A percentile compares a stretch with the other conserved stretches of the same genome.
Evolutionary conservation across 2,113 vertebrate genomes (phyloP).

Genomic region (Prochilodus magdalenae): DNA sequence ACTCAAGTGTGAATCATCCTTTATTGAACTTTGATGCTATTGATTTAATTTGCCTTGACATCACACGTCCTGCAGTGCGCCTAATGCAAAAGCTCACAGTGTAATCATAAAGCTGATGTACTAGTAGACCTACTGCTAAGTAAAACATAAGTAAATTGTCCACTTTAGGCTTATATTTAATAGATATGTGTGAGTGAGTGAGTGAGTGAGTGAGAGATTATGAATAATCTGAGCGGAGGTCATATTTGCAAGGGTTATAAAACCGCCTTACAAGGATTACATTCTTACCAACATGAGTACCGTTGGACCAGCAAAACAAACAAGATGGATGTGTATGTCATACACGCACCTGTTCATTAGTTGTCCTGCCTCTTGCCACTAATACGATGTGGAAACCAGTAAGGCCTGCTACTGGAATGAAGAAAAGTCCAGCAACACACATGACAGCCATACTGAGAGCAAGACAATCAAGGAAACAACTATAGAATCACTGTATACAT

Average conservation of each 20-base stretch:
- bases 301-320: constrained; percentile 32
- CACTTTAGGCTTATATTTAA: no score
- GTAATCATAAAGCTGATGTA: no score
- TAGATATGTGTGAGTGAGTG: no score
- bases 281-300: constrained; percentile 16
- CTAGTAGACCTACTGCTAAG: no score
- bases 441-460: constrained; percentile 90
- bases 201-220: not conserved
- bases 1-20: no score
- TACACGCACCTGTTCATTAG: constrained; percentile 89
- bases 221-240: constrained; percentile 23
- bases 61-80: no score
- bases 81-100: no score
- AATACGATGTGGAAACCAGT: constrained; percentile 96
- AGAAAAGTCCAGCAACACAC: constrained; percentile 95
- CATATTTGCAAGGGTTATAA: constrained; percentile 40
- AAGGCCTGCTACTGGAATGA: constrained; percentile 95
- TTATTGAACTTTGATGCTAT: no score
- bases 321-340: constrained; percentile 8
- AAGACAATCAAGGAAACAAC: constrained; percentile 65
- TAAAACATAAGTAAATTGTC: no score
- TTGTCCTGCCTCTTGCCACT: constrained; percentile 94
- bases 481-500: not conserved
- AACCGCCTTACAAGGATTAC: constrained; percentile 32
- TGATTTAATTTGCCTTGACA: no score